Evolutionary conservation across 2,113 vertebrate genomes (phyloP).

Genomic region (Alaudala cheleensis): DNA sequence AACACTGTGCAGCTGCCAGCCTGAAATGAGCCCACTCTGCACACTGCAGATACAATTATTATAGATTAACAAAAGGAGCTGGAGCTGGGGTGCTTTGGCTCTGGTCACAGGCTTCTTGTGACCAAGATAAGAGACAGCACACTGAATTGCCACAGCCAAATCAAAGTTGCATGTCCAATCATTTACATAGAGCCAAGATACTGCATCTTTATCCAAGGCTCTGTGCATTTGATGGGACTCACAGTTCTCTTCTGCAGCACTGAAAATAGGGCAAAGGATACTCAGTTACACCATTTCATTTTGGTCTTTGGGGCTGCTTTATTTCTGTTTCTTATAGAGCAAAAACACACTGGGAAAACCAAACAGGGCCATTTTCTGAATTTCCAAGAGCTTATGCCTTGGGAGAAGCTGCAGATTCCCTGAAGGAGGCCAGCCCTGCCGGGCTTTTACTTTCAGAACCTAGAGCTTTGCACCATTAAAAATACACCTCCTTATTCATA

Average conservation of each 20-base stretch:
- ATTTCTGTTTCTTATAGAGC: neutral
- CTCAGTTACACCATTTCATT: neutral
- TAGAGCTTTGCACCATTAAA: neutral
- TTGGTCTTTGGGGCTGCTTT: neutral
- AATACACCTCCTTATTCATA: neutral
- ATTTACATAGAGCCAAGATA: neutral
- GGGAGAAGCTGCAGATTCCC: neutral
- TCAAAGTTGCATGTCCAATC: neutral
- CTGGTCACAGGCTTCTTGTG: neutral
- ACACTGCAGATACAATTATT: slow-evolving; percentile 18
- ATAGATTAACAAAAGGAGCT: slow-evolving; percentile 18
- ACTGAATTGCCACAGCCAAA: neutral
- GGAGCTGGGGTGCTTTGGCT: neutral
- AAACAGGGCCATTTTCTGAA: neutral
- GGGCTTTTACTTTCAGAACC: neutral
- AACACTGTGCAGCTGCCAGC: slow-evolving; percentile 45
- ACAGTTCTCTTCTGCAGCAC: neutral
- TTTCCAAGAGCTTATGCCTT: neutral
- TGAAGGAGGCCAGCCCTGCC: neutral
- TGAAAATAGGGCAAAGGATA: neutral
- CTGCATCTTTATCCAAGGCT: neutral
- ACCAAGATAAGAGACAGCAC: slow-evolving; percentile 21
- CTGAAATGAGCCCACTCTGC: neutral
- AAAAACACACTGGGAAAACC: neutral
- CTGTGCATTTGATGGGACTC: neutral